These are phyloP conservation scores for Polymixis lichenea DNA, from an alignment of 2,888 invertebrate genomes.

Conservation along the genomic window DNA sequence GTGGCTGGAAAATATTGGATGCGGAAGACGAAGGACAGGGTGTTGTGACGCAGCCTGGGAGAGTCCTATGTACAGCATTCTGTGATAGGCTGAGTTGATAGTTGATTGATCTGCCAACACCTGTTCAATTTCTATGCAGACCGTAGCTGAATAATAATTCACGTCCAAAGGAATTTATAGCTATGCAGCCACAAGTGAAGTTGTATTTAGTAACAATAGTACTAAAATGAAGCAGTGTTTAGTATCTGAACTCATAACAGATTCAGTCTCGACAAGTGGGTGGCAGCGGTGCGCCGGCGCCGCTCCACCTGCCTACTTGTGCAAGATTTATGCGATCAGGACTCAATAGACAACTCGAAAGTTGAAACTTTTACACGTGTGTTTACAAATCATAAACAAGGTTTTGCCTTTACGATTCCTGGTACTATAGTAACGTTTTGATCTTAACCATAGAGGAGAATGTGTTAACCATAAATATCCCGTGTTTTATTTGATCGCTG, in stretches of 20 bases:
- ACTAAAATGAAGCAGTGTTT: slow-evolving; percentile 60
- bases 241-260: slow-evolving; percentile 67
- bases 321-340: slow-evolving; percentile 80
- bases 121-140: not conserved
- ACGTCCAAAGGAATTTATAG: slow-evolving; percentile 14
- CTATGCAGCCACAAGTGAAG: slow-evolving; percentile 24
- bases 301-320: slow-evolving; percentile 83
- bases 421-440: slow-evolving; percentile 49
- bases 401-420: slow-evolving; percentile 66
- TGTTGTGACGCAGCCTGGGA: too few relatives aligned
- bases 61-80: too few relatives aligned
- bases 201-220: slow-evolving; percentile 52
- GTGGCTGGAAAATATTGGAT: too few relatives aligned
- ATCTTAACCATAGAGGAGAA: slow-evolving; percentile 59
- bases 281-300: slow-evolving; percentile 81
- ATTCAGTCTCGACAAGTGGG: slow-evolving; percentile 74
- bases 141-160: not conserved
- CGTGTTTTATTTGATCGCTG: slow-evolving; percentile 60
- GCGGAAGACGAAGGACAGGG: too few relatives aligned
- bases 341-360: slow-evolving; percentile 72
- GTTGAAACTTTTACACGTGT: slow-evolving; percentile 69
- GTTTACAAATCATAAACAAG: slow-evolving; percentile 66
- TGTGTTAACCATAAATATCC: slow-evolving; percentile 61
- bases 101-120: not conserved
- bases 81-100: too few relatives aligned